Conservation (phyloP, 2,888 invertebrate species). For the Thereva nobilitata region DNA sequence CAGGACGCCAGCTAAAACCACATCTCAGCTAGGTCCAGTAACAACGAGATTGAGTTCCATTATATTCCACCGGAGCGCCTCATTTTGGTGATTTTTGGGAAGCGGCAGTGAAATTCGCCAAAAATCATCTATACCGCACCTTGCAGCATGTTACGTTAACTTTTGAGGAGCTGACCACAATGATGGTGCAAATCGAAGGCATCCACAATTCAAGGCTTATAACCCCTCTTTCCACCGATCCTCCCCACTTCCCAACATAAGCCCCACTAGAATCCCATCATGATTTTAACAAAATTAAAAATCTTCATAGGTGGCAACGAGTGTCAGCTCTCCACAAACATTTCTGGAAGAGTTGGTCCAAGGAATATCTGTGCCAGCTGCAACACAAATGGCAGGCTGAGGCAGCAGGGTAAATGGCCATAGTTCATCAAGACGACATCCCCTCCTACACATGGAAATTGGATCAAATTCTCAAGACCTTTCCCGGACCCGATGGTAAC, state of each 20-base stretch:
- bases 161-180: conserved; percentile 5
- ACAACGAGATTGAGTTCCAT: conserved; percentile 33
- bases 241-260: conserved; percentile 4
- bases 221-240: conserved; percentile 6
- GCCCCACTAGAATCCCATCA: conserved; percentile 3
- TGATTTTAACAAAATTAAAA: not conserved
- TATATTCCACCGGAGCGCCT: conserved; percentile 41
- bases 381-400: conserved; percentile 20
- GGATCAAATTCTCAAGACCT: not conserved
- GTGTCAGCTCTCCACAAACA: not conserved
- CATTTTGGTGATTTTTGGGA: conserved; percentile 42
- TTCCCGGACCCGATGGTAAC: not conserved
- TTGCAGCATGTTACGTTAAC: conserved; percentile 5
- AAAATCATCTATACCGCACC: no score
- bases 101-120: conserved; percentile 37
- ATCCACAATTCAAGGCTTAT: conserved; percentile 8
- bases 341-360: conserved; percentile 15
- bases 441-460: conserved; percentile 13
- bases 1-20: conserved; percentile 15
- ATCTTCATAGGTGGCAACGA: conserved; percentile 14
- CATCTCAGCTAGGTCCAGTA: conserved; percentile 30
- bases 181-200: not conserved
- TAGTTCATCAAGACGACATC: conserved; percentile 5
- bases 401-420: not conserved
- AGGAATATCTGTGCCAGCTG: conserved; percentile 2